Evolutionary conservation across 2,113 vertebrate species (phyloP).

Genomic region (Choloepus hoffmanni): DNA sequence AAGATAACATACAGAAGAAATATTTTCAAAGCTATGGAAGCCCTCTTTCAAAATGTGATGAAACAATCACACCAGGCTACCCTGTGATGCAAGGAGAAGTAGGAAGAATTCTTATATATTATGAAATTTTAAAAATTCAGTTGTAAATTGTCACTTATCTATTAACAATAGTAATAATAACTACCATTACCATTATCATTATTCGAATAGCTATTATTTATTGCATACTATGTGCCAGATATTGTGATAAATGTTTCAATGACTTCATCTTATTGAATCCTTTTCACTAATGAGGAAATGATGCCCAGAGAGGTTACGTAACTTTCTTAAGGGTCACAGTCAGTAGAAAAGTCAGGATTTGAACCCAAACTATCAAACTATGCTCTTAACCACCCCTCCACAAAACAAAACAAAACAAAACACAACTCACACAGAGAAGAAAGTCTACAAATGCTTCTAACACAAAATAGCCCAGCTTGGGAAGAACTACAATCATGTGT

Average conservation of each 20-base stretch:
- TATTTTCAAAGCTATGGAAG: not conserved
- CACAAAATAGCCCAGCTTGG: not conserved
- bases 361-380: constrained; percentile 18
- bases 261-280: not conserved
- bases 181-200: constrained; percentile 2
- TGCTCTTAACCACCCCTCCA: not conserved
- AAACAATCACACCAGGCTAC: constrained; percentile 33
- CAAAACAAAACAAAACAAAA: not conserved
- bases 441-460: constrained; percentile 35
- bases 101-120: constrained; percentile 27
- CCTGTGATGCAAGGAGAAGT: constrained; percentile 40
- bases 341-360: constrained; percentile 53
- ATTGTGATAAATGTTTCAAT: constrained; percentile 10
- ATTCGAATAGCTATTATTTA: not conserved
- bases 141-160: constrained; percentile 41
- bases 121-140: constrained; percentile 44
- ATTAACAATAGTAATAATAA: not conserved
- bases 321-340: constrained; percentile 25
- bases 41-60: constrained; percentile 44
- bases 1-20: not conserved
- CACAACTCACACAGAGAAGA: constrained; percentile 18
- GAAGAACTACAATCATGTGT: not conserved
- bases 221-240: not conserved
- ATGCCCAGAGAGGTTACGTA: constrained; percentile 43
- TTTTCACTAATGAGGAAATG: constrained; percentile 54